Evolutionary conservation across 2,113 vertebrate genomes (phyloP).

Genomic region (Varanus salvator): DNA sequence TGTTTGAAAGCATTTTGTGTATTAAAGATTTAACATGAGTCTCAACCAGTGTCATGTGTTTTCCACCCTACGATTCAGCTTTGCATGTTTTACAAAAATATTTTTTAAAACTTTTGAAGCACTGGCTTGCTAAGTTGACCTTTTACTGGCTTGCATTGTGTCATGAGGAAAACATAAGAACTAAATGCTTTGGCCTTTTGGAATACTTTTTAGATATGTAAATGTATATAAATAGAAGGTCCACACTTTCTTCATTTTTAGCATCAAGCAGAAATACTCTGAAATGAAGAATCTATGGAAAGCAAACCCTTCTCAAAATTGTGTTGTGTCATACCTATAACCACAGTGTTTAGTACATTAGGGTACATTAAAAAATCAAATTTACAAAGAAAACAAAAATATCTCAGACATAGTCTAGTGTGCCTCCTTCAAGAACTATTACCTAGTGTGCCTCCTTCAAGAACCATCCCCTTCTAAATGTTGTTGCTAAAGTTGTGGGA

Average conservation of each 20-base stretch:
- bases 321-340: background rate
- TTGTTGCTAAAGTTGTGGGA: too few relatives aligned
- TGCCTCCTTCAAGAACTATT: background rate
- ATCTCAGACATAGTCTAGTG: background rate
- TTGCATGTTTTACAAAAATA: background rate
- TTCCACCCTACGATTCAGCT: background rate
- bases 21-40: background rate
- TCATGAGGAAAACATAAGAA: constrained; percentile 11
- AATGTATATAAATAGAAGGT: background rate
- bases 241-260: constrained; percentile 9
- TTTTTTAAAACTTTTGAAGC: constrained; percentile 14
- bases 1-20: background rate
- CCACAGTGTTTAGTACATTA: background rate
- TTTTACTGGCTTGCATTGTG: constrained; percentile 40
- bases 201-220: background rate
- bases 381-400: background rate
- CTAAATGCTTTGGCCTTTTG: background rate
- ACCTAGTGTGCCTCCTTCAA: background rate
- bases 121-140: constrained; percentile 63
- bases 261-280: background rate
- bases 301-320: background rate
- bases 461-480: too few relatives aligned
- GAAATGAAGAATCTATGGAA: background rate
- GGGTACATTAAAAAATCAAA: background rate
- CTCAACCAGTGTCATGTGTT: background rate